Percentiles rank a stretch among this genome's conserved stretches.
These are phyloP conservation scores for Craseonycteris thonglongyai DNA, from an alignment of 2,113 vertebrate species.

Conservation along the genomic window DNA sequence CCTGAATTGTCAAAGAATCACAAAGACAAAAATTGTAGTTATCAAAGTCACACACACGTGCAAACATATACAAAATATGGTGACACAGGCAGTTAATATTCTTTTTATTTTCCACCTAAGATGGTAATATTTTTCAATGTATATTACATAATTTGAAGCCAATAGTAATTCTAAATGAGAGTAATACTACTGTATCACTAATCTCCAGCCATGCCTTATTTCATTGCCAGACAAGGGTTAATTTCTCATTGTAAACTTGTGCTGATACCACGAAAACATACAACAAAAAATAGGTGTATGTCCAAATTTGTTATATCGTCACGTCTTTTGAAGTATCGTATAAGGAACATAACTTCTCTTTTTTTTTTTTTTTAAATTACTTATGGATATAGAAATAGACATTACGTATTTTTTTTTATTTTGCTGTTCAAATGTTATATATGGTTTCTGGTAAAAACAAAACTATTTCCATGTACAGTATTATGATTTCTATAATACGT, in stretches of 20 bases:
- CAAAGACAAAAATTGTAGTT: constrained; percentile 2
- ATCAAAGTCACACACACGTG: not conserved
- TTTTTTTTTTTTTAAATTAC: not conserved
- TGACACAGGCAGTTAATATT: not conserved
- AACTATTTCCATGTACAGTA: not conserved
- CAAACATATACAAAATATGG: not conserved
- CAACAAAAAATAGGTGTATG: not conserved
- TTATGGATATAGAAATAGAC: not conserved
- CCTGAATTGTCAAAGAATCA: constrained; percentile 65
- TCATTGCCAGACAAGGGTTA: not conserved
- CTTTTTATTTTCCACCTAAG: not conserved
- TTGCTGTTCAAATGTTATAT: not conserved
- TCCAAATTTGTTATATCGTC: not conserved
- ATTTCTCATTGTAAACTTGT: not conserved
- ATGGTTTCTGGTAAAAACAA: not conserved
- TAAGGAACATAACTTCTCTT: not conserved
- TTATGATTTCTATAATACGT: not conserved
- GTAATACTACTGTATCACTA: not conserved
- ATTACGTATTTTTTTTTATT: not conserved
- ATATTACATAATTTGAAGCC: not conserved
- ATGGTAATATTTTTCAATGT: not conserved
- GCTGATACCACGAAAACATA: not conserved
- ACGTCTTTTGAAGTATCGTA: not conserved
- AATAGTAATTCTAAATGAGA: not conserved
- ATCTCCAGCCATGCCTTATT: not conserved